Percentiles rank a stretch among this genome's conserved stretches.
phyloP scores from a whole-genome alignment of 2,113 vertebrate species.

The Salvelinus fontinalis region DNA sequence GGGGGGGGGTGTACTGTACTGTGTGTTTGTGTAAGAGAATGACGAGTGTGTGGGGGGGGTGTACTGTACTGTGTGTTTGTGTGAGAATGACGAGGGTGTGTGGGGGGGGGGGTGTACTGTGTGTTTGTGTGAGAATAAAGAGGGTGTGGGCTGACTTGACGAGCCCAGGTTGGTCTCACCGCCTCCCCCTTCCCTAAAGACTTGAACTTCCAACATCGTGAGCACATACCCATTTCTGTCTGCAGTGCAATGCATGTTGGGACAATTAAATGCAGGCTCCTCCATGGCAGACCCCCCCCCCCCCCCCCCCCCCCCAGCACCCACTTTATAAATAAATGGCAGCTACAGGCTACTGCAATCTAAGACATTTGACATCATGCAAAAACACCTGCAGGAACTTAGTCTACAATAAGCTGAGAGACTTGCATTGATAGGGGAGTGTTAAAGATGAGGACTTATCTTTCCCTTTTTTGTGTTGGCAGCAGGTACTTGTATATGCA shows the following conservation, averaged over 20 bases:
- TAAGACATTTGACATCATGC: conserved; percentile 57
- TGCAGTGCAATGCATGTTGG: conserved; percentile 27
- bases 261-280: conserved; percentile 54
- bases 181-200: no score
- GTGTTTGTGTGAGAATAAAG: conserved; percentile 18
- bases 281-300: conserved; percentile 51
- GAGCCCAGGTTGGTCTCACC: no score
- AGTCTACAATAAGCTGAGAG: conserved; percentile 35
- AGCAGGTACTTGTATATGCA: conserved; percentile 72
- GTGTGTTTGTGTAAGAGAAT: not conserved
- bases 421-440: conserved; percentile 20
- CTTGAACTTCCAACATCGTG: conserved; percentile 12
- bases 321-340: conserved; percentile 63
- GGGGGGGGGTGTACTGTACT: conserved; percentile 31
- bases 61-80: conserved; percentile 4
- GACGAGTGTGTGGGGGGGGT: not conserved
- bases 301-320: conserved; percentile 21
- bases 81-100: not conserved
- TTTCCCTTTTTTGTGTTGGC: conserved; percentile 36
- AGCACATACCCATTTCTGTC: conserved; percentile 48
- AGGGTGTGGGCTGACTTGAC: conserved; percentile 5
- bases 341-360: conserved; percentile 67
- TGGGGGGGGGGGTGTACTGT: not conserved
- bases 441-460: conserved; percentile 20
- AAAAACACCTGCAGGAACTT: conserved; percentile 52